Base-by-base conservation (phyloP, 2,113 vertebrate genomes). In the Myotis yumanensis region DNA sequence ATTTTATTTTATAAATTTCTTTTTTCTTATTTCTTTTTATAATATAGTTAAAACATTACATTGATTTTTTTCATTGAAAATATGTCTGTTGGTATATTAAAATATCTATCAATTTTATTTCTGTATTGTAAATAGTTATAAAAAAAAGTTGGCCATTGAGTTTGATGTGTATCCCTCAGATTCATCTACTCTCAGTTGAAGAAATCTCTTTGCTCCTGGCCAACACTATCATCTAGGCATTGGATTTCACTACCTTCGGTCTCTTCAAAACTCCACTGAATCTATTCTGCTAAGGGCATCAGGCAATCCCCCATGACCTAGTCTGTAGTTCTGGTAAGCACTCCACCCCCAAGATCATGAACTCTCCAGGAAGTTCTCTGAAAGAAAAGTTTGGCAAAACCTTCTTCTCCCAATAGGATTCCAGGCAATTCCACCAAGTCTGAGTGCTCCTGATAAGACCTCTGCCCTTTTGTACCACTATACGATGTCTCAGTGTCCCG, bases 21-120 rank as follows among this genome's bases (percentile, higher is more conserved):
- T 90, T 95, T 62, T 9, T 76, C 25, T 85, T 51, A n/a, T 80
- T 80, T 54, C 4, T 71, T 20, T 73, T 90, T 69, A 11, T 57
- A 80, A n/a, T 54, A 62, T 3, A 92, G 46, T 40, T 86, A 87
- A 17, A 8, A 62, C 6, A 83, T 54, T 40, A 22, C 51, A 79
- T 46, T 91, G 9, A 16, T 86, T 86, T 92, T 84, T 80, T 89
- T 10, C 22, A 52, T 92, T 94, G 25, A 22, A 93, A 92, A 62
- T 85, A 10, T 59, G 16, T 28, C 6, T 59, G 25, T 22, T 75
- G 48, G 11, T 51, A 77, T 48, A 80, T 52, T 92, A 15, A 32
- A 95, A 86, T 81, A 88, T 62, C 23, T 35, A 17, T 66, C 28
- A 48, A 51, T 83, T 94, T 68, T 87, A 79, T 88, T 93, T 90